A percentile compares a stretch with the other conserved stretches of the same genome.
These are phyloP conservation scores for Anthonomus grandis DNA, from an alignment of 1,140 invertebrate genomes.

Conservation along the genomic window DNA sequence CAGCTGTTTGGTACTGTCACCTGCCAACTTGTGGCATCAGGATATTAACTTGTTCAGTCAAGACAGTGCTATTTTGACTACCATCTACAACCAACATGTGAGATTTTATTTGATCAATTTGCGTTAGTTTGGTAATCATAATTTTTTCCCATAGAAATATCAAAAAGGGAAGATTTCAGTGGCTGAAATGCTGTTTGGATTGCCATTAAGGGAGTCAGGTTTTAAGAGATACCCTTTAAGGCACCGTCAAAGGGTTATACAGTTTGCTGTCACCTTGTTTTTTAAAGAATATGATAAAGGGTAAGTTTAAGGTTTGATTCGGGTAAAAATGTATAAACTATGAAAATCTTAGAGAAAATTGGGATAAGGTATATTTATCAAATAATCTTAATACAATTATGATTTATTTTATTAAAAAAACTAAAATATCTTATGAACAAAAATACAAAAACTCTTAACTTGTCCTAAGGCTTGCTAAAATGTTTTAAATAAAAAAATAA, in stretches of 20 bases:
- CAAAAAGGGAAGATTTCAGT: constrained; percentile 77
- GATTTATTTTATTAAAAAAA: too few species aligned
- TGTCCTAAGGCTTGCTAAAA: too few species aligned
- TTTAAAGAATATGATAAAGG: constrained; percentile 74
- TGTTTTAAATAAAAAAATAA: too few species aligned
- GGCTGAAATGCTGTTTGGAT: constrained; percentile 89
- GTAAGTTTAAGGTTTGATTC: constrained; percentile 52
- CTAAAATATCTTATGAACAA: too few species aligned
- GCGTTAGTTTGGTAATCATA: background rate
- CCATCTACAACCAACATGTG: constrained; percentile 80
- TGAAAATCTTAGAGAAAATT: too few species aligned
- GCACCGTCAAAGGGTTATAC: constrained; percentile 76
- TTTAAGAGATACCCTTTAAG: constrained; percentile 82
- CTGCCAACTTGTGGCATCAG: constrained; percentile 90
- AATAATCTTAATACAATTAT: too few species aligned
- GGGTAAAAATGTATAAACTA: background rate
- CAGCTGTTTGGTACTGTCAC: constrained; percentile 87
- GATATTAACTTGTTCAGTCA: constrained; percentile 72
- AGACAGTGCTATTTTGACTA: constrained; percentile 74
- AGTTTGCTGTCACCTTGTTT: constrained; percentile 87
- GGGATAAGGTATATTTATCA: too few species aligned
- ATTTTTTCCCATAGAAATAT: constrained; percentile 55
- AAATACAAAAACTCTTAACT: too few species aligned
- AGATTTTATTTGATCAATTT: constrained; percentile 24
- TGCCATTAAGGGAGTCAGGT: constrained; percentile 85